phyloP scores from a whole-genome alignment of 2,888 invertebrate species.

The Pheosia tremula region DNA sequence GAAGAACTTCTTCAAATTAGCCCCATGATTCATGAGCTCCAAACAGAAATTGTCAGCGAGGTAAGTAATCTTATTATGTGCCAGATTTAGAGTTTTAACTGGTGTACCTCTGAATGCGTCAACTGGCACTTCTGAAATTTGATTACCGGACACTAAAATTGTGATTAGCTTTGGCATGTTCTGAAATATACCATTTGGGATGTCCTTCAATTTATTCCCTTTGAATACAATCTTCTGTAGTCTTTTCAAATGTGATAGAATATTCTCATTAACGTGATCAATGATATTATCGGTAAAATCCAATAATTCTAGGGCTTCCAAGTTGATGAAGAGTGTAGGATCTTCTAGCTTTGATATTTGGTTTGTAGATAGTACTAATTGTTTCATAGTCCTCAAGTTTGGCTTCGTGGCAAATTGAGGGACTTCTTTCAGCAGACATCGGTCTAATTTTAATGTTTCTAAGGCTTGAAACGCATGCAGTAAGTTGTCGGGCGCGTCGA shows the following conservation, averaged over 20 bases:
- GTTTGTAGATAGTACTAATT: slow-evolving; percentile 59
- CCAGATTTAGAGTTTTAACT: slow-evolving; percentile 63
- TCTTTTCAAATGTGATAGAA: slow-evolving; percentile 57
- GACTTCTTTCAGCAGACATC: slow-evolving; percentile 48
- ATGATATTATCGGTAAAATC: slow-evolving; percentile 62
- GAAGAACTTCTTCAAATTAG: slow-evolving; percentile 57
- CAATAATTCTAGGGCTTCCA: slow-evolving; percentile 58
- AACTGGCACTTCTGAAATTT: slow-evolving; percentile 57
- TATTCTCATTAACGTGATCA: slow-evolving; percentile 50
- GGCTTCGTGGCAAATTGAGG: slow-evolving; percentile 54
- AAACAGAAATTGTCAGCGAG: slow-evolving; percentile 67
- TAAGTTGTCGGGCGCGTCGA: slow-evolving; percentile 38
- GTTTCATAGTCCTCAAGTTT: slow-evolving; percentile 60
- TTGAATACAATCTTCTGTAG: slow-evolving; percentile 57
- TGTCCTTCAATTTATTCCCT: slow-evolving; percentile 54
- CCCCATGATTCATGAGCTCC: slow-evolving; percentile 64
- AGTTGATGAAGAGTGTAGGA: slow-evolving; percentile 26
- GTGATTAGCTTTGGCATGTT: slow-evolving; percentile 53
- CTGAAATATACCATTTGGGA: slow-evolving; percentile 60
- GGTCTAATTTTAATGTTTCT: slow-evolving; percentile 48
- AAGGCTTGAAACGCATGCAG: slow-evolving; percentile 44
- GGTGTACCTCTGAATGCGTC: slow-evolving; percentile 60
- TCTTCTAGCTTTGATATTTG: slow-evolving; percentile 55
- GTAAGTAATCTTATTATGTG: slow-evolving; percentile 65
- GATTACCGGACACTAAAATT: slow-evolving; percentile 64